Conservation (phyloP, 2,113 vertebrate species). For the Trichechus manatus region DNA sequence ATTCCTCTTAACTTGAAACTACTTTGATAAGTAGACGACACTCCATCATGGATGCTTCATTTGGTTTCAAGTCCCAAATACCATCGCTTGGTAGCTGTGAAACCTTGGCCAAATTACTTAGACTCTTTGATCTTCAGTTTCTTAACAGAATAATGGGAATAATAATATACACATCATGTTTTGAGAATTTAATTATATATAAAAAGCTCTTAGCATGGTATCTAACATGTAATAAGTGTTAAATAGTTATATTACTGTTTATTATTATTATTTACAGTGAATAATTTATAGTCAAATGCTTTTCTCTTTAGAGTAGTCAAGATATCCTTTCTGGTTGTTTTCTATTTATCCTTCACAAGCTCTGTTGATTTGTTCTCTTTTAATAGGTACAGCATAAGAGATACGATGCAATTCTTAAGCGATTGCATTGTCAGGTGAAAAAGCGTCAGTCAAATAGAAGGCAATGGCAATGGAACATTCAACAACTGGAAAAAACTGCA, state of each 20-base stretch:
- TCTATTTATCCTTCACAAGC: conserved; percentile 17
- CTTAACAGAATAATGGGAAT: neutral
- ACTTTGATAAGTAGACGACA: neutral
- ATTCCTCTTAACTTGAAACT: neutral
- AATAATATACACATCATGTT: neutral
- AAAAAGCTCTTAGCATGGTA: conserved; percentile 34
- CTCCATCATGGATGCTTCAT: neutral
- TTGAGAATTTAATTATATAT: neutral
- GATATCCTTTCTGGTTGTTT: neutral
- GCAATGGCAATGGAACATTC: conserved; percentile 87
- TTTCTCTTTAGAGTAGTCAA: conserved; percentile 42
- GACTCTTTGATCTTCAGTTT: conserved; percentile 38
- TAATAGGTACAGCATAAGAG: conserved; percentile 90
- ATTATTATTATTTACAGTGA: conserved; percentile 44
- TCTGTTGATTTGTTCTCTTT: conserved; percentile 38
- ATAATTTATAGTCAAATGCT: conserved; percentile 57
- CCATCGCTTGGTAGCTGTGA: neutral
- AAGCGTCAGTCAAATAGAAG: conserved; percentile 86
- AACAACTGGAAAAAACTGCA: conserved; percentile 87
- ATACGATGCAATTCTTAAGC: conserved; percentile 89
- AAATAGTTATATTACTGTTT: neutral
- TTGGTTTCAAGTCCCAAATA: conserved; percentile 28
- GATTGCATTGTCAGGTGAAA: conserved; percentile 89
- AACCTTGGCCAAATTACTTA: neutral
- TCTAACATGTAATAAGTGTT: conserved; percentile 44